phyloP scores from a whole-genome alignment of 2,888 invertebrate species.

The Caenorhabditis afra region DNA sequence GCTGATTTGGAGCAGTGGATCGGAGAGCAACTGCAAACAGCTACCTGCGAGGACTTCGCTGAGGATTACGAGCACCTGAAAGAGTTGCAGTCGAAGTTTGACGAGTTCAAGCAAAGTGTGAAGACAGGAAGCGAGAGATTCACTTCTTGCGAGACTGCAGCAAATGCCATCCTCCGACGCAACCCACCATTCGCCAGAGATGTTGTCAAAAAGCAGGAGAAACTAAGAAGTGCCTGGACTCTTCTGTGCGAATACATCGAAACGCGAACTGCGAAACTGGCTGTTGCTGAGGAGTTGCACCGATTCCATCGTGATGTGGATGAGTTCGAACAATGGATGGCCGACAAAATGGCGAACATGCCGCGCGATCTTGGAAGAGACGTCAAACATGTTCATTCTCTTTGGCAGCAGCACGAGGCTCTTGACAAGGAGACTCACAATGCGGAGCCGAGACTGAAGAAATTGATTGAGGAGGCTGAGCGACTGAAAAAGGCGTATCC shows the following conservation, averaged over 20 bases:
- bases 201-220: conserved; percentile 85
- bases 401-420: conserved; percentile 91
- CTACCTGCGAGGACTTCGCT: conserved; percentile 93
- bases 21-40: conserved; percentile 90
- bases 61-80: conserved; percentile 86
- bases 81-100: conserved; percentile 91
- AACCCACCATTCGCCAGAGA: conserved; percentile 91
- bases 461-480: conserved; percentile 93
- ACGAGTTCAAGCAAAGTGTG: conserved; percentile 92
- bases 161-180: conserved; percentile 86
- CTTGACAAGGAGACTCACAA: conserved; percentile 94
- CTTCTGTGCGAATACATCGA: conserved; percentile 90
- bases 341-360: conserved; percentile 90
- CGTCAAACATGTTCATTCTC: conserved; percentile 87
- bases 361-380: conserved; percentile 89
- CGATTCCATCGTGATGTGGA: conserved; percentile 89
- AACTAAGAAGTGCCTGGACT: conserved; percentile 86
- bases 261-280: conserved; percentile 89
- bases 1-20: conserved; percentile 94
- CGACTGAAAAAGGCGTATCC: conserved; percentile 85
- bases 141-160: conserved; percentile 91
- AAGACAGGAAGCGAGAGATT: conserved; percentile 92
- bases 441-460: conserved; percentile 87
- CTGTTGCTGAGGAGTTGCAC: conserved; percentile 96
- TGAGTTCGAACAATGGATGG: conserved; percentile 76